Conservation (phyloP, 2,888 invertebrate genomes). For the Melipona beecheii region DNA sequence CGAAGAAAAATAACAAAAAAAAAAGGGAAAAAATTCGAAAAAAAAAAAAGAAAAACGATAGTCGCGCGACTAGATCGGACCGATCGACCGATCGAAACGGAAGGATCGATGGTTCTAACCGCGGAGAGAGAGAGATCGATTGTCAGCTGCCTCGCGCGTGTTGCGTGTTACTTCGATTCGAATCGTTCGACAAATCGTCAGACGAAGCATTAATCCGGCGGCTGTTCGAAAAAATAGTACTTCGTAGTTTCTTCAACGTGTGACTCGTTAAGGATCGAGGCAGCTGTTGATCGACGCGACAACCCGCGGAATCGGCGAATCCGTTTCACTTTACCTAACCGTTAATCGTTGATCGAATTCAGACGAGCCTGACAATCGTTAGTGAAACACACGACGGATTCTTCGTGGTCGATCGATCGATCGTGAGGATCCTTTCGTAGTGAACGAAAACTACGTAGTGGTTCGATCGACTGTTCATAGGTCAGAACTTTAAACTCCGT, state of each 20-base stretch:
- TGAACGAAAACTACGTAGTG: conserved; percentile 38
- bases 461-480: conserved; percentile 32
- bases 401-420: conserved; percentile 18
- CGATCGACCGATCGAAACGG: conserved; percentile 14
- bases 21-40: not conserved
- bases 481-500: conserved; percentile 31
- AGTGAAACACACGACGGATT: not conserved
- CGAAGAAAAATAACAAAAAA: not conserved
- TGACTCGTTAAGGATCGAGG: conserved; percentile 3
- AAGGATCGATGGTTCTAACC: not conserved
- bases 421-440: conserved; percentile 8
- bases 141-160: conserved; percentile 14
- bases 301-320: not conserved
- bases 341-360: no score
- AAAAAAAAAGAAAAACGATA: not conserved
- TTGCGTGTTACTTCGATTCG: not conserved
- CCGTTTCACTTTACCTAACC: not conserved
- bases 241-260: conserved; percentile 14
- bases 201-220: conserved; percentile 14
- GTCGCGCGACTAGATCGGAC: not conserved
- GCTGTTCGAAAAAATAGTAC: not conserved
- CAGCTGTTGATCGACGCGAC: not conserved
- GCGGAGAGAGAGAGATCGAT: not conserved
- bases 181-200: conserved; percentile 20
- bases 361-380: not conserved